Evolutionary conservation across 2,888 invertebrate genomes (phyloP), one percentile per base, ranked within the genome.

Genomic region (Operophtera brumata): DNA sequence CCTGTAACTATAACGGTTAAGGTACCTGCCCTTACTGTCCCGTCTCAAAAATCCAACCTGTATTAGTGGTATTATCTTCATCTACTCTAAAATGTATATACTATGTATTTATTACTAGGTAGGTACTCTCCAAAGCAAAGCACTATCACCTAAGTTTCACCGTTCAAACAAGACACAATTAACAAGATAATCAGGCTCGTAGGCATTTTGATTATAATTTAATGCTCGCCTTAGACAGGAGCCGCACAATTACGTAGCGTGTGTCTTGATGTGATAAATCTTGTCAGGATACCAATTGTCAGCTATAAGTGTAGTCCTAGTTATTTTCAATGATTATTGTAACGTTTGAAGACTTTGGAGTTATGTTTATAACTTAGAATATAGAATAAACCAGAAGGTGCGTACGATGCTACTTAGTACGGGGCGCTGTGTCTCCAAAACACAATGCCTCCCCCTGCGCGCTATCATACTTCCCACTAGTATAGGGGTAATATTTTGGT

Each of bases 131-230:
- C 5, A 4, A 34, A 4, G 11, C 34, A 36, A 12, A 13, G 10
- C 26, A 35, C 26, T 9, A 30, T 40, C 35, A 28, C 41, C 25
- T 36, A 36, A 55, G 50, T 50, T 46, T 30, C 35, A 26, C 20
- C 14, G 20, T 14, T 10, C 44, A 43, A 55, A 55, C 61, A 48
- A n/a, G 28, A 51, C 26, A 55, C 47, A 57, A 57, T 58, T 55
- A 56, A 43, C 53, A 48, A 60, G 43, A 47, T 57, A 50, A 61
- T 50, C 49, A 56, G 14, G 37, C 47, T 46, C 11, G 46, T 32
- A 45, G 47, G 41, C 39, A 54, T 51, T 58, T 51, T 54, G 54
- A 54, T 52, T 54, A 49, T 52, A 47, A 57, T 52, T 54, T 46
- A 56, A 61, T 54, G 43, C 43, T n/a, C 43, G 46, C 20, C 37